These are phyloP conservation scores for Caenorhabditis briggsae DNA, from an alignment of 1,140 invertebrate species.

Conservation along the genomic window DNA sequence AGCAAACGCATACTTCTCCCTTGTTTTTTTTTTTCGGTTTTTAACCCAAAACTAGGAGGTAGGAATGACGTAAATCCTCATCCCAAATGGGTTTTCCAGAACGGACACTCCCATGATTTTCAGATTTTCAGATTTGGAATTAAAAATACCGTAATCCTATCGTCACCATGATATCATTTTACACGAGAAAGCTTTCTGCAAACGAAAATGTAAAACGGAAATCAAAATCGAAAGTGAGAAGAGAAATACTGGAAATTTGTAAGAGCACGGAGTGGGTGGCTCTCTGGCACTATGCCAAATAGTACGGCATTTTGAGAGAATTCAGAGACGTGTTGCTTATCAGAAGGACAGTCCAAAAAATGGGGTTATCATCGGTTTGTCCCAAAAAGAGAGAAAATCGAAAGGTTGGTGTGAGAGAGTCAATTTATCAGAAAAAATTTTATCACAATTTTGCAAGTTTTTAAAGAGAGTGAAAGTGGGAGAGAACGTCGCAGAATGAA, in stretches of 20 bases:
- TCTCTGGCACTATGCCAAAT: constrained; percentile 13
- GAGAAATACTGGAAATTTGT: constrained; percentile 36
- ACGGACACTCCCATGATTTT: neutral
- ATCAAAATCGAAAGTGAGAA: constrained; percentile 40
- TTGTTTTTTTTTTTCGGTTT: neutral
- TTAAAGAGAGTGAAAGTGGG: constrained; percentile 4
- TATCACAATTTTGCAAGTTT: constrained; percentile 29
- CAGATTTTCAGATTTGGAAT: neutral
- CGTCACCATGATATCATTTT: neutral
- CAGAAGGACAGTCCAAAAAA: constrained; percentile 1
- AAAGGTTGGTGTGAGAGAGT: constrained; percentile 4
- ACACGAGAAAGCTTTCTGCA: neutral
- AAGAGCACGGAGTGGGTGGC: constrained; percentile 30
- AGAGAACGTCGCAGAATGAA: too few relatives aligned
- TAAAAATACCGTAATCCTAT: neutral
- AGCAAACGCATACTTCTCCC: neutral
- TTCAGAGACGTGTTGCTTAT: constrained; percentile 2
- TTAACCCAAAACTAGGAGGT: neutral
- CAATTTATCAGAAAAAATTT: constrained; percentile 23
- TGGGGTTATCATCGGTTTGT: neutral
- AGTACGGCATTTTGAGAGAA: too few relatives aligned
- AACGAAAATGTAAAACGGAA: neutral
- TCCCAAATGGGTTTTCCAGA: neutral
- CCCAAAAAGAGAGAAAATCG: neutral
- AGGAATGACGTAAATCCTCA: neutral